Evolutionary conservation across 2,113 vertebrate species (phyloP).

Genomic region (Plectropomus leopardus): DNA sequence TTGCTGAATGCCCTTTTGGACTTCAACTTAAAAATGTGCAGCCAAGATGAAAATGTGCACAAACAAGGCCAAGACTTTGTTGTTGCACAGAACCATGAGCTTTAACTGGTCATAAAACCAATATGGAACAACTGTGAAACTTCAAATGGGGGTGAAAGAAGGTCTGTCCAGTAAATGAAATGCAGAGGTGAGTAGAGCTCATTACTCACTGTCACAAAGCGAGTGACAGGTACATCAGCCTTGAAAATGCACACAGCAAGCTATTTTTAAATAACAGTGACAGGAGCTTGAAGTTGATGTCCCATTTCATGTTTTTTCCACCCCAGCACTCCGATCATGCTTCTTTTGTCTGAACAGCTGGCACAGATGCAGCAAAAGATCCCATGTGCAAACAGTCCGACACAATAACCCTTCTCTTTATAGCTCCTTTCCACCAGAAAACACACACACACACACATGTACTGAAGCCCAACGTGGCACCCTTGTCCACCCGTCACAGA

Average conservation of each 20-base stretch:
- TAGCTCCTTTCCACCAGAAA: constrained; percentile 12
- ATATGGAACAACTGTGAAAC: constrained; percentile 7
- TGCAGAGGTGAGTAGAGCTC: constrained; percentile 55
- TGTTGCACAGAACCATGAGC: neutral
- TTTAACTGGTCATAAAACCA: constrained; percentile 4
- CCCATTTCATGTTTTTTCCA: constrained; percentile 47
- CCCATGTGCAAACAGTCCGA: constrained; percentile 47
- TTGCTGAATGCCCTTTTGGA: no score
- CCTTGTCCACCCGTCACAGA: constrained; percentile 58
- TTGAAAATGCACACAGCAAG: constrained; percentile 47
- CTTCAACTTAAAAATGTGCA: neutral
- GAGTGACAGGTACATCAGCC: constrained; percentile 59
- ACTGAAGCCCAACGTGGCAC: constrained; percentile 28
- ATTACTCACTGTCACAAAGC: constrained; percentile 72
- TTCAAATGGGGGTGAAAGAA: constrained; percentile 1
- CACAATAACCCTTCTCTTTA: constrained; percentile 34
- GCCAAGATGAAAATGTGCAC: neutral
- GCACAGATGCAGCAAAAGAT: constrained; percentile 28
- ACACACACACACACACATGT: constrained; percentile 14
- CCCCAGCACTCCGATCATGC: neutral
- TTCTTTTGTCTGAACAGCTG: constrained; percentile 52
- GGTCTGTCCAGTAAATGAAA: constrained; percentile 58
- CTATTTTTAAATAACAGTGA: constrained; percentile 65
- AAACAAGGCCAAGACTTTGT: neutral
- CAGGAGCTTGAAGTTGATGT: constrained; percentile 22